Evolutionary conservation across 2,888 invertebrate genomes (phyloP).

Genomic region (Dynastes grantii): DNA sequence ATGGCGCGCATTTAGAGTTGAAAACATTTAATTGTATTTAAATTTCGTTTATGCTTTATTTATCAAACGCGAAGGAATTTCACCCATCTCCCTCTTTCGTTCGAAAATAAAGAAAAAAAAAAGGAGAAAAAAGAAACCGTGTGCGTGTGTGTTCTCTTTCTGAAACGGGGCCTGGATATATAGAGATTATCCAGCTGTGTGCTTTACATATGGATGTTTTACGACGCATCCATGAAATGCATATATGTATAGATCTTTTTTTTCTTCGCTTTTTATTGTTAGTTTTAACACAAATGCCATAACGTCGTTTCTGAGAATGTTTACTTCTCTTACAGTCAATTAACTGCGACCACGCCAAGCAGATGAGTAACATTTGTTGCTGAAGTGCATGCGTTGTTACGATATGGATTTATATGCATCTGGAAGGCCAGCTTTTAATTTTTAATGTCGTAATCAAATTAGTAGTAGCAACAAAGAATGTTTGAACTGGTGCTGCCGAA

Average conservation of each 20-base stretch:
- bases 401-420: not conserved
- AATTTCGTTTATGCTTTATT: slow-evolving; percentile 27
- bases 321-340: slow-evolving; percentile 43
- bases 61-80: slow-evolving; percentile 14
- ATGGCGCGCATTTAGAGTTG: not conserved
- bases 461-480: too few species aligned
- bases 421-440: too few species aligned
- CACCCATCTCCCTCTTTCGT: not conserved
- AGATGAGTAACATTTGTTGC: slow-evolving; percentile 42
- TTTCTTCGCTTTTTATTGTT: slow-evolving; percentile 31
- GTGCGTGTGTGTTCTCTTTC: slow-evolving; percentile 6
- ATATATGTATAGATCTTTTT: slow-evolving; percentile 1
- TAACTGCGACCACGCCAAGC: slow-evolving; percentile 28
- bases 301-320: slow-evolving; percentile 41
- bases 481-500: too few species aligned
- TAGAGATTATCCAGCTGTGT: slow-evolving; percentile 25
- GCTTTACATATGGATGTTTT: slow-evolving; percentile 34
- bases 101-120: slow-evolving; percentile 22
- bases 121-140: too few species aligned
- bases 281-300: slow-evolving; percentile 41
- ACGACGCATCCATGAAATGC: slow-evolving; percentile 23
- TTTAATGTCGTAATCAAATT: too few species aligned
- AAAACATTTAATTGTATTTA: slow-evolving; percentile 19
- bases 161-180: not conserved
- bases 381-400: not conserved